Base-by-base conservation (phyloP, 2,797 vertebrate genomes). In the Lerista edwardsae region DNA sequence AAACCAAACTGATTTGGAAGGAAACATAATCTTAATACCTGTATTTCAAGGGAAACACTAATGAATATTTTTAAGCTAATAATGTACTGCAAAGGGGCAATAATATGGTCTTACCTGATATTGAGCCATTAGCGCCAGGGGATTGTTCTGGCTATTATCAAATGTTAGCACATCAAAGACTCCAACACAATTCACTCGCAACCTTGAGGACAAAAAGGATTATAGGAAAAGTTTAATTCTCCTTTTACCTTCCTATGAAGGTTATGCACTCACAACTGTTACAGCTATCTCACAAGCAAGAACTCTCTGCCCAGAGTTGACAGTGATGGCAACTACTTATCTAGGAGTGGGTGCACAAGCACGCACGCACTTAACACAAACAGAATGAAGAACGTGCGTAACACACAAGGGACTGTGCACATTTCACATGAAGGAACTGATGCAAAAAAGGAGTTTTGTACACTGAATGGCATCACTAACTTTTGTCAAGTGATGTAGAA, bases 141-240 rank as follows among this genome's bases (percentile, higher is more conserved):
- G 98, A 96, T 99, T 99, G 94, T 97, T 99, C 95, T 99, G 99
- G 96, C 97, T 99, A 96, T 96, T 98, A 96, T 99, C 99, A 96
- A 99, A 99, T 21, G 98, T 99, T 97, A 99, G 97, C 96, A 99
- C 98, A 67, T 99, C 99, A 96, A 98, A 99, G 92, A 99, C 96
- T 84, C 98, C 99, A 90, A 98, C 98, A 93, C 99, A 99, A 95
- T 99, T 99, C 90, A 97, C 96, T 92, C 97, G 96, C 74, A 97
- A 96, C 95, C 97, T 97, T 93, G 74, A 93, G 79, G 39, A 95
- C 79, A 89, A 84, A 55, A 94, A 19, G 84, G 80, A 78, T 90
- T 65, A 91, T 88, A 85, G 88, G 1, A 69, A 89, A 89, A 64
- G 76, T 41, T 51, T 86, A 75, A 82, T 10, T 59, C 79, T 71